These are phyloP conservation scores for Netelia melanura DNA, from an alignment of 2,888 invertebrate species.

Conservation along the genomic window DNA sequence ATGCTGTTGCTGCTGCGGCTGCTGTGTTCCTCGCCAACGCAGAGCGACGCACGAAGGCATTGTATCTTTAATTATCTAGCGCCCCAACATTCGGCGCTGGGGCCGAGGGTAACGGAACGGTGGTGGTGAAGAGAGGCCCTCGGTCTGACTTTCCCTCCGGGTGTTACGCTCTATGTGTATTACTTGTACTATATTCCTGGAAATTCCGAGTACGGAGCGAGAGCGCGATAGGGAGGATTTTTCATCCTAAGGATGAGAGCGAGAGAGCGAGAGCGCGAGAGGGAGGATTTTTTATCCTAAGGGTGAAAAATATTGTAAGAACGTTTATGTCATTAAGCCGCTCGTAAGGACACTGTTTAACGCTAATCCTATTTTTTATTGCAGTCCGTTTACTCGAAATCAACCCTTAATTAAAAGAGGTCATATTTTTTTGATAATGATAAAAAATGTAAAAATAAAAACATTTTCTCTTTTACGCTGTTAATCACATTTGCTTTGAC, in stretches of 20 bases:
- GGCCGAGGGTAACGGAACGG: conserved; percentile 32
- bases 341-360: not conserved
- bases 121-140: conserved; percentile 16
- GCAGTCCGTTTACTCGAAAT: not conserved
- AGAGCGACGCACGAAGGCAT: conserved; percentile 73
- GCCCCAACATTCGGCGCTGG: conserved; percentile 55
- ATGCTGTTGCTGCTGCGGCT: not conserved
- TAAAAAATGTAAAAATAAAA: too few relatives aligned
- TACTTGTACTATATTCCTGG: conserved; percentile 17
- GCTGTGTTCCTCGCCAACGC: conserved; percentile 57
- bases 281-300: conserved; percentile 3
- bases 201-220: not conserved
- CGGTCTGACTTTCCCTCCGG: conserved; percentile 24
- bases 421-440: too few relatives aligned
- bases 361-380: not conserved
- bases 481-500: too few relatives aligned
- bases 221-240: conserved; percentile 41
- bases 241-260: not conserved
- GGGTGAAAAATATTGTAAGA: not conserved
- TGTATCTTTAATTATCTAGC: conserved; percentile 82
- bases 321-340: not conserved
- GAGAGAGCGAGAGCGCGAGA: conserved; percentile 33
- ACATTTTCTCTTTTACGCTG: too few relatives aligned
- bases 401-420: too few relatives aligned
- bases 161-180: conserved; percentile 24